A percentile compares a stretch with the other conserved stretches of the same genome.
Conservation (phyloP, 2,797 vertebrate species). For the Sebastes baramenuke region DNA sequence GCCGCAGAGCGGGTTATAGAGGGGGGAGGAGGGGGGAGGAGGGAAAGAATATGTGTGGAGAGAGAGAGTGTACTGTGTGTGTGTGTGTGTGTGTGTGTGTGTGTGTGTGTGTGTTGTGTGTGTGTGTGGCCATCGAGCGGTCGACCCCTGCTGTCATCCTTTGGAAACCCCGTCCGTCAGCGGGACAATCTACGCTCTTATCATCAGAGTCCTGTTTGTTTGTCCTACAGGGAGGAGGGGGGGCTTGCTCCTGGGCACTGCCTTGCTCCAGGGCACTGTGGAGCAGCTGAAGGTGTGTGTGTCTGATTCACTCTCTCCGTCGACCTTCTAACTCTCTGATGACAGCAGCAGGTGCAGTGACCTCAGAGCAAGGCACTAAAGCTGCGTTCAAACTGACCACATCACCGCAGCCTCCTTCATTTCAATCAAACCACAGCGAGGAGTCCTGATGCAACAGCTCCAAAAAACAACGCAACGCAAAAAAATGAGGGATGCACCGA, state of each 20-base stretch:
- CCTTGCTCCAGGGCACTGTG: slow-evolving; percentile 5
- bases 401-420: neutral
- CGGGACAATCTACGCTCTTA: slow-evolving; percentile 37
- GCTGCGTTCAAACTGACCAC: neutral
- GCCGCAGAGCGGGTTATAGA: slow-evolving; percentile 81
- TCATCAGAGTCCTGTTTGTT: slow-evolving; percentile 41
- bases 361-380: neutral
- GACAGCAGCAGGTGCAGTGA: neutral
- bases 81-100: neutral
- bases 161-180: slow-evolving; percentile 63
- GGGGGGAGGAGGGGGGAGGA: neutral
- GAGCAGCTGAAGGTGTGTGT: neutral
- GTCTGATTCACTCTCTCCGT: neutral
- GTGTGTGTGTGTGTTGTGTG: slow-evolving; percentile 9
- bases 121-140: slow-evolving; percentile 25
- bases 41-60: neutral
- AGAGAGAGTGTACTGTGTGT: neutral
- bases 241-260: neutral
- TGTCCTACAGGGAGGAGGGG: slow-evolving; percentile 16
- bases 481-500: no score
- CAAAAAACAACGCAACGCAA: no score
- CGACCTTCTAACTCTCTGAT: neutral
- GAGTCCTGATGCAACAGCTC: no score
- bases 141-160: slow-evolving; percentile 62
- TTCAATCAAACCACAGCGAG: neutral